Conservation (phyloP, 1,140 invertebrate species). For the Zaprionus ornatus region DNA sequence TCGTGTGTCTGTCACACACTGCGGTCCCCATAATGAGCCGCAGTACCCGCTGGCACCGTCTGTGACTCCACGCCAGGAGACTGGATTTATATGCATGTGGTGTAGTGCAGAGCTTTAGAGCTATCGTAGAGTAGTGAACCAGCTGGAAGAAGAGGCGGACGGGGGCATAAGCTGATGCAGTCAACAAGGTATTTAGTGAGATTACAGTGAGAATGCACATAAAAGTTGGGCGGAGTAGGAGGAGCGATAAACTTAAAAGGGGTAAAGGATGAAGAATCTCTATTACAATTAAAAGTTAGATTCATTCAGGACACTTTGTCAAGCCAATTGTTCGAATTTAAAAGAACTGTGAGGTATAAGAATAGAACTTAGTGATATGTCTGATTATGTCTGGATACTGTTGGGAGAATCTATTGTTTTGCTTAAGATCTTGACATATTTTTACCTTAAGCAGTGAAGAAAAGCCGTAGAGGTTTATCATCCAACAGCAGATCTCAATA, state of each 20-base stretch:
- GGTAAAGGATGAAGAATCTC: not conserved
- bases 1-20: conserved; percentile 34
- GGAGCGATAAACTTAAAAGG: not conserved
- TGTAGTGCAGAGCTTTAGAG: conserved; percentile 22
- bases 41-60: conserved; percentile 3
- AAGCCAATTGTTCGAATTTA: not conserved
- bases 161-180: conserved; percentile 34
- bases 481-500: no score
- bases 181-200: conserved; percentile 25
- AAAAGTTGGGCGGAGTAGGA: not conserved
- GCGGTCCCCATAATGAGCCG: conserved; percentile 55
- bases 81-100: conserved; percentile 65
- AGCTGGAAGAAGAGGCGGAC: conserved; percentile 5
- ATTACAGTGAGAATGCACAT: not conserved
- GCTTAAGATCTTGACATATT: no score
- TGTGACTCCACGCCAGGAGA: conserved; percentile 13
- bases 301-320: not conserved
- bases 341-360: no score
- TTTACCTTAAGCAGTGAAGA: no score
- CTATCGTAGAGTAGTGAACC: conserved; percentile 22
- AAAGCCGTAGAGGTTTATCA: no score
- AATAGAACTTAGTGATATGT: no score
- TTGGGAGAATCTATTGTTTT: no score
- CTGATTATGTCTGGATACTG: no score
- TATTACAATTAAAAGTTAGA: not conserved